A percentile compares a stretch with the other conserved stretches of the same genome.
These are phyloP conservation scores for Eupsittula cactorum DNA, from an alignment of 2,113 vertebrate genomes.

Conservation along the genomic window DNA sequence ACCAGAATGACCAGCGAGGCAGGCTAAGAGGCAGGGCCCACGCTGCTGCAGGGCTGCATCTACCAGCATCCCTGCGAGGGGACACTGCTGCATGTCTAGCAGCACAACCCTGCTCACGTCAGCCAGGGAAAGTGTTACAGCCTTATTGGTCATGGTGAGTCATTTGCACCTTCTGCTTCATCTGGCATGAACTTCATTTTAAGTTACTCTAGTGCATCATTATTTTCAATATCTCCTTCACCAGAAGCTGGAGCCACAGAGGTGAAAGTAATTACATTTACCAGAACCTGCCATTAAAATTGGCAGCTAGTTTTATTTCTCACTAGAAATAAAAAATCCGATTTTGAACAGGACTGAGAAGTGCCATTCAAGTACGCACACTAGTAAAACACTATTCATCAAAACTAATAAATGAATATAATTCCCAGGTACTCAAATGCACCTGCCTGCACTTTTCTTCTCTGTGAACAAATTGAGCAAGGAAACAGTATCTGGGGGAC, in stretches of 20 bases:
- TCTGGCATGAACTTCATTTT: slow-evolving; percentile 13
- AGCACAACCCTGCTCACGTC: not conserved
- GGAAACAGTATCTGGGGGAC: not conserved
- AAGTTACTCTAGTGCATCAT: not conserved
- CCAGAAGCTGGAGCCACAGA: not conserved
- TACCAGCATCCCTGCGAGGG: not conserved
- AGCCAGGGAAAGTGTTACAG: not conserved
- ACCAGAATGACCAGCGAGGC: not conserved
- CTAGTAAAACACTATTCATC: not conserved
- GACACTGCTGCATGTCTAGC: not conserved
- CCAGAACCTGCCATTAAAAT: not conserved
- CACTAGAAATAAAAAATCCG: not conserved
- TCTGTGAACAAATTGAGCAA: not conserved
- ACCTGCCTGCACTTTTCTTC: not conserved
- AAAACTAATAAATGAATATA: not conserved
- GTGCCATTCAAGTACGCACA: not conserved
- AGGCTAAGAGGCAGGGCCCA: not conserved
- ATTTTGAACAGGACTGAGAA: not conserved
- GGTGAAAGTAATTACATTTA: not conserved
- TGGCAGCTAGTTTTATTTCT: not conserved
- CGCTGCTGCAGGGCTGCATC: not conserved
- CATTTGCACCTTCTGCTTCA: slow-evolving; percentile 26
- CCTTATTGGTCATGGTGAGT: not conserved
- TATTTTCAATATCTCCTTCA: slow-evolving; percentile 32
- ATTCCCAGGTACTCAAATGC: not conserved